Conservation (phyloP, 2,888 invertebrate genomes). For the Thelaira solivaga region DNA sequence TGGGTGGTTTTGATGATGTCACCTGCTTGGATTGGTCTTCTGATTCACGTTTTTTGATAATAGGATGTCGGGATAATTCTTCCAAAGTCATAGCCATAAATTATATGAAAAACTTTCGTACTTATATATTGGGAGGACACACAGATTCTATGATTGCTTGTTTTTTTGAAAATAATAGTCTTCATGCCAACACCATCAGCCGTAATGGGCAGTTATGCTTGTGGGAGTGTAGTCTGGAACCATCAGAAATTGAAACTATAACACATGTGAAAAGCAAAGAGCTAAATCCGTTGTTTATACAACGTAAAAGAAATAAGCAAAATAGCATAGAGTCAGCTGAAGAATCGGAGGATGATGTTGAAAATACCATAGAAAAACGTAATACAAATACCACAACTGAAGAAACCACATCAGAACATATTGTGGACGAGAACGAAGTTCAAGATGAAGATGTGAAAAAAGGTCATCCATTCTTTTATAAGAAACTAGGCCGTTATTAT, state of each 20-base stretch:
- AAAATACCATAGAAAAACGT: constrained; percentile 65
- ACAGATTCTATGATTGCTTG: constrained; percentile 89
- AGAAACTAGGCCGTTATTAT: constrained; percentile 85
- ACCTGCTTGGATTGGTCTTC: constrained; percentile 94
- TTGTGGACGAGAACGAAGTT: constrained; percentile 77
- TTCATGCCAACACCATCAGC: constrained; percentile 90
- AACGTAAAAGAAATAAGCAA: constrained; percentile 43
- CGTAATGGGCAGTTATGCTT: constrained; percentile 86
- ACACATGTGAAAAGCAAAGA: not conserved
- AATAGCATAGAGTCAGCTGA: constrained; percentile 78
- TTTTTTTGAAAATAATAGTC: constrained; percentile 91
- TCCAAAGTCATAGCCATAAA: constrained; percentile 88
- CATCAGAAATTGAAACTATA: constrained; percentile 80
- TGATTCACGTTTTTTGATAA: constrained; percentile 92
- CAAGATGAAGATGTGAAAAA: constrained; percentile 74
- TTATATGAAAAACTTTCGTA: constrained; percentile 85
- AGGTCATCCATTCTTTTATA: constrained; percentile 80
- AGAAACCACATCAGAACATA: constrained; percentile 59
- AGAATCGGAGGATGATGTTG: constrained; percentile 84
- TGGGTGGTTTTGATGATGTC: constrained; percentile 89
- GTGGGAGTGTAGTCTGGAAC: constrained; percentile 90
- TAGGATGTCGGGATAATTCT: constrained; percentile 93
- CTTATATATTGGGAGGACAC: constrained; percentile 89
- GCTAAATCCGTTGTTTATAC: not conserved
- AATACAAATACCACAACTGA: constrained; percentile 36